Evolutionary conservation across 2,888 invertebrate genomes (phyloP), one percentile per base, ranked within the genome.

Genomic region (Nemapogon koenigi): DNA sequence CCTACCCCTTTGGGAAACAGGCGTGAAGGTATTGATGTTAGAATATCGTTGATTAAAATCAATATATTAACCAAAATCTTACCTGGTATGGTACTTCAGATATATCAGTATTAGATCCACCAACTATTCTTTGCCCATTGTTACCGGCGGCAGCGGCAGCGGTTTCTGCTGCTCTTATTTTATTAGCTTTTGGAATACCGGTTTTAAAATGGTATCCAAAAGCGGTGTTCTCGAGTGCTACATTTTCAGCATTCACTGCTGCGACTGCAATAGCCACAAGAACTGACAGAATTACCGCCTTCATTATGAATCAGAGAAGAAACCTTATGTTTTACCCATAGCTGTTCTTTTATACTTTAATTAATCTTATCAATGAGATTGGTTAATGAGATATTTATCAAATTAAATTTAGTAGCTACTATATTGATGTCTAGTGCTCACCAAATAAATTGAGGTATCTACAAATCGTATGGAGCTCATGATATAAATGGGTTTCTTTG

Each of bases 31-130:
- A n/a, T n/a, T n/a, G n/a, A n/a, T n/a, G n/a, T n/a, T n/a, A n/a
- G n/a, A n/a, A n/a, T n/a, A n/a, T n/a, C n/a, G n/a, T n/a, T n/a
- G n/a, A n/a, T n/a, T n/a, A n/a, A n/a, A n/a, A n/a, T n/a, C n/a
- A n/a, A n/a, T n/a, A n/a, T n/a, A n/a, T n/a, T n/a, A n/a, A n/a
- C n/a, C n/a, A n/a, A n/a, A 22, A 22, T 10, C 8, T 44, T 47
- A 67, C 69, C 56, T 68, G 68, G 46, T 65, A 67, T 3, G 69
- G 68, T 13, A 53, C 48, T 18, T 49, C 11, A 2, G 52, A 38
- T 22, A 69, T 59, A 32, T 59, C 47, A 14, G 53, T 45, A 3
- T 48, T 2, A 2, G 45, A 39, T 35, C 67, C 67, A 22, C 64
- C 64, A 3, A 62, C 60, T 26, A 67, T 67, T 43, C 59, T 55